Evolutionary conservation across 2,888 invertebrate genomes (phyloP), one percentile per base, ranked within the genome.

Genomic region (Harmothoe impar): DNA sequence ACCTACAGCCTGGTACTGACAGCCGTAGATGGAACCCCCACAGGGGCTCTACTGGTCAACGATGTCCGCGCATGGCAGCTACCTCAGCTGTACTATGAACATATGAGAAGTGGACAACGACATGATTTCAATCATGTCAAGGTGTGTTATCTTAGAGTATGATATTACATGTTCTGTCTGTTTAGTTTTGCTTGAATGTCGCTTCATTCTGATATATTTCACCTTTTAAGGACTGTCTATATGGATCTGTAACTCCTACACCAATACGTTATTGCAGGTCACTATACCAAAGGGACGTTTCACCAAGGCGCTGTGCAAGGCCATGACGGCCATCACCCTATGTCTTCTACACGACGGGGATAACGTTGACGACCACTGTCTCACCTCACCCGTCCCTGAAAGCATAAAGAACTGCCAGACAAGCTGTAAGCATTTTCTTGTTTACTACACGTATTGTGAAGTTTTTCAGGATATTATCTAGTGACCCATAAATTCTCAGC

Each of bases 261-360:
- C n/a, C n/a, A n/a, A n/a, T n/a, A n/a, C n/a, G n/a, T n/a, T n/a
- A 3, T 62, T 62, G 1, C 17, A 86, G 86, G 86, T 51, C 25
- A 29, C 52, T 7, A 54, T 86, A 5, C 52, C 56, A 23, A 17
- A 29, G 56, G n/a, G 0, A 15, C 20, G 17, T 25, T 54, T 52
- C 54, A 86, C 54, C n/a, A n/a, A 86, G 86, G 54, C 29, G 7
- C n/a, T 54, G 86, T 86, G 86, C 52, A 56, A 54, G 33, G 25
- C 29, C 0, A 23, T 56, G 15, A 54, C 52, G 12, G 31, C 31
- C n/a, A 51, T 86, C 7, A 54, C 25, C 0, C 86, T 86, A 15
- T 86, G 86, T 29, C n/a, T 54, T 17, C 0, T 29, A 5, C 25
- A 15, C 10, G 20, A 23, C 0, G 54, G 86, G 7, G 52, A 86